Base-by-base conservation (phyloP, 1,140 invertebrate species). In the Drosophila rufa region DNA sequence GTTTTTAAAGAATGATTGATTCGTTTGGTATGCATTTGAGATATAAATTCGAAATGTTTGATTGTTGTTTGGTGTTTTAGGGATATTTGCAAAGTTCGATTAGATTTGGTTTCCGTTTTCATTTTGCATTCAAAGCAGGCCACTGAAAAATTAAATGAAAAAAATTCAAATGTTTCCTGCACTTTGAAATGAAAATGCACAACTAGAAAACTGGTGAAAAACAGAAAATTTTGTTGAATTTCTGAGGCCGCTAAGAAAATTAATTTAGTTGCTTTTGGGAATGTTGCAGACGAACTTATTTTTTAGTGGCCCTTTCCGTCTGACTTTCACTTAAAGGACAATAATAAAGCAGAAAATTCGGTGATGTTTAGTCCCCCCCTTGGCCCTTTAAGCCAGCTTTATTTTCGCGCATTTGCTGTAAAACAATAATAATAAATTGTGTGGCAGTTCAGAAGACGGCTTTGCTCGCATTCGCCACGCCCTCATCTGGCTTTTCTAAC, bases 391-490 rank as follows among this genome's bases (percentile, higher is more conserved):
- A 51, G 33, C 22, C 47, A 5, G 42, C 67, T 84, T 79, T 81
- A 83, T 81, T 75, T 80, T 83, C 80, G 78, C 80, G 74, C 73
- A 78, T 89, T 85, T 90, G 60, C 85, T 79, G 79, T 74, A 70
- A 71, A 90, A 85, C 85, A 90, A 90, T 90, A 90, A 79, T 90
- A 81, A 90, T 90, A 90, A 84, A 90, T 90, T 90, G 79, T 60
- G 75, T 61, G 82, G 79, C 82, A 82, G 76, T 85, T 85, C 67
- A 58, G 64, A 70, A 60, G 78, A 50, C 33, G 58, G 36, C 51
- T 65, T 67, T 55, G 59, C 30, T 70, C 14, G 70, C 60, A 86
- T 82, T 73, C 48, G 12, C 46, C 67, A 47, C 30, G 30, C 53
- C 33, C 19, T 11, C 17, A 15, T 27, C 22, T n/a, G 22, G 40